These are phyloP conservation scores for Cosmopolites sordidus DNA, from an alignment of 2,888 invertebrate genomes.

Conservation along the genomic window DNA sequence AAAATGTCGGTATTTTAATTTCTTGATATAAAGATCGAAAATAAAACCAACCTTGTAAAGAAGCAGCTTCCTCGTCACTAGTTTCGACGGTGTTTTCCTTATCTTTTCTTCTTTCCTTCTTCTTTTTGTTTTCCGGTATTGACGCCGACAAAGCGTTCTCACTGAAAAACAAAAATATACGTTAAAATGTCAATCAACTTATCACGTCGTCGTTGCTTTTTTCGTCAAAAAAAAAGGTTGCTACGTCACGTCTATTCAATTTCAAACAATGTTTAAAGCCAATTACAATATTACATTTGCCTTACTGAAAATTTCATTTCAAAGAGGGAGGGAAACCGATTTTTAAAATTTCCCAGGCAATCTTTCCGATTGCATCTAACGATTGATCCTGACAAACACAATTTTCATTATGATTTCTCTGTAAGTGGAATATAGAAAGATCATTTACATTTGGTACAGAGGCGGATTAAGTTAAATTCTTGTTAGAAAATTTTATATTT, in stretches of 20 bases:
- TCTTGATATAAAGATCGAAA: no score
- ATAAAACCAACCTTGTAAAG: constrained; percentile 58
- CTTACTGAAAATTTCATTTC: constrained; percentile 12
- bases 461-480: constrained; percentile 10
- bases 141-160: constrained; percentile 38
- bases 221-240: no score
- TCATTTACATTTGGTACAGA: constrained; percentile 17
- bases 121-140: constrained; percentile 56
- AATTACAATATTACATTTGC: background rate
- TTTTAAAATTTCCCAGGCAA: constrained; percentile 22
- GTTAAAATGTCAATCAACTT: no score
- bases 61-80: constrained; percentile 57
- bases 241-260: background rate
- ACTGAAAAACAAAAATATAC: constrained; percentile 29
- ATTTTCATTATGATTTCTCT: constrained; percentile 46
- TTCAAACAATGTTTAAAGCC: background rate
- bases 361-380: constrained; percentile 28
- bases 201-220: no score
- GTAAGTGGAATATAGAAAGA: constrained; percentile 18
- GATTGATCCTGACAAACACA: constrained; percentile 42
- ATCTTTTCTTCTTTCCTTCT: constrained; percentile 57
- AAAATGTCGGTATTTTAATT: no score
- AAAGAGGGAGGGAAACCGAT: constrained; percentile 15
- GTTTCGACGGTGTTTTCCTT: constrained; percentile 53
- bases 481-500: no score